Base-by-base conservation (phyloP, 2,888 invertebrate genomes). In the Nomada ferruginata region DNA sequence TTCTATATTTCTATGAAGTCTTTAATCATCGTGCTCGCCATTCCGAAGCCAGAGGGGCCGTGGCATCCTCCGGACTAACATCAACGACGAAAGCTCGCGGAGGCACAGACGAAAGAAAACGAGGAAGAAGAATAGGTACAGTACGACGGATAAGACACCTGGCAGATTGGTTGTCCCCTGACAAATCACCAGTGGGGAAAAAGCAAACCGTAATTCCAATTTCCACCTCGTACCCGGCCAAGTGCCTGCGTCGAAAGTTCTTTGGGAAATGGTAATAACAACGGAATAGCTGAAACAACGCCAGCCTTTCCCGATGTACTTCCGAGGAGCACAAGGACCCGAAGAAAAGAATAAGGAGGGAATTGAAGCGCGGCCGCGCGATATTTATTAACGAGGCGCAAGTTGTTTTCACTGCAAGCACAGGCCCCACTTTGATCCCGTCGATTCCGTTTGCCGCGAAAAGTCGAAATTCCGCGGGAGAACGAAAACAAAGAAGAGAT, bases 21-120 rank as follows among this genome's bases (percentile, higher is more conserved):
- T 82, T 78, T 83, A 79, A 83, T 82, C 82, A 76, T 57, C 57
- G 20, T n/a, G 53, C 66, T 15, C 15, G 74, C 59, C 82, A 36
- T 57, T n/a, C 55, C 50, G 71, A 60, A 81, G 78, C 72, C 29
- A 52, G 68, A 79, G 66, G 69, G 10, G 18, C 44, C 57, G 61
- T 66, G 53, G 53, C 57, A 63, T 64, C 71, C 66, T 47, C n/a
- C 15, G 20, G 50, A 47, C 47, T 18, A 36, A 47, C 63, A 29
- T 66, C 71, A 50, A 76, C 52, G 57, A 68, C 15, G 60, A 59
- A 29, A 29, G 53, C n/a, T 5, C 18, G 20, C 9, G 50, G 63
- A 66, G 72, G 57, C 57, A 65, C 60, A 50, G 20, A 47, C 4
- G 7, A 68, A 9, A 36, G 59, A 13, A 50, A 2, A 13, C 13